Evolutionary conservation across 2,797 vertebrate genomes (phyloP), one percentile per base, ranked within the genome.

Genomic region (Phalloptychus januarius): DNA sequence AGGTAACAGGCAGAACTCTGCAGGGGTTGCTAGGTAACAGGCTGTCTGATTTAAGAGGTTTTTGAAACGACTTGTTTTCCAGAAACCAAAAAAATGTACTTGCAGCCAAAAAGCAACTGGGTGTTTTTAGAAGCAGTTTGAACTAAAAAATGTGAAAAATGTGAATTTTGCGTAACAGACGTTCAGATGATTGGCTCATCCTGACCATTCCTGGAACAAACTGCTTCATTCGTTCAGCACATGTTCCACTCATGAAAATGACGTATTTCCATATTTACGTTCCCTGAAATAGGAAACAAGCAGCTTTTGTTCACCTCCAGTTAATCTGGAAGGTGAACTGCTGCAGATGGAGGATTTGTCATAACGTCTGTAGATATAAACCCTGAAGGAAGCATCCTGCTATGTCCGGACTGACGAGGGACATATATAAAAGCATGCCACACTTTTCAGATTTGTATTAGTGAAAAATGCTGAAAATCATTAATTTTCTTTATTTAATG

Each of bases 291-390:
- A 16, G 33, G 67, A 83, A 73, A 91, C 87, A 76, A 70, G 5
- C 31, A 3, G 72, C 6, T 74, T 88, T 78, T 90, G 91, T 80
- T 89, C 15, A 16, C 45, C 45, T 89, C 76, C 76, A 92, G 87
- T 93, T 78, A 84, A 90, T 83, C 79, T 76, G 81, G 72, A 76
- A 61, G 46, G 75, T 69, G 46, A 3, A 65, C 74, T 31, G 74
- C 73, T 20, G n/a, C 58, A 6, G 46, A 56, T 42, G 78, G 2
- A 50, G 15, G 46, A 18, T 46, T 46, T 18, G 12, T 45, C 45
- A 45, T 13, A 45, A 45, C 6, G 44, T 74, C 79, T 45, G 44
- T 4, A 45, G 44, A 45, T 12, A 15, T 15, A 45, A 45, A 3
- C 44, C 44, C 44, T 15, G 15, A 45, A 15, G 44, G 44, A 45